phyloP scores from a whole-genome alignment of 2,888 invertebrate genomes.

The Dendrolimus pini region DNA sequence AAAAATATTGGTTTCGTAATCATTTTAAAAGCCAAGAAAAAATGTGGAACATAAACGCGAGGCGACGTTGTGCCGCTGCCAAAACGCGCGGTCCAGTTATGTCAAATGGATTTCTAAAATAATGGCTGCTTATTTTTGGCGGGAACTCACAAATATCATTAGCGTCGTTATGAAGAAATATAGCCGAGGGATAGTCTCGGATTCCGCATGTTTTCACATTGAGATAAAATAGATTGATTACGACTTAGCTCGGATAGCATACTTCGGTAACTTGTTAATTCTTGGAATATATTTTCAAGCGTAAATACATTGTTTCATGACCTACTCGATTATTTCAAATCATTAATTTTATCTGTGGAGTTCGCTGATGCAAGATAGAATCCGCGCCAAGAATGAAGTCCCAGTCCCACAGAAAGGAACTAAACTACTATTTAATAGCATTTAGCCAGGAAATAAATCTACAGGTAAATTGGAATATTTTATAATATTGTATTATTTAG shows the following conservation, averaged over 20 bases:
- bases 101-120: conserved; percentile 57
- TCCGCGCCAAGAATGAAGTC: too few species aligned
- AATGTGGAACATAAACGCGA: conserved; percentile 17
- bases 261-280: background rate
- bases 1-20: background rate
- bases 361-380: too few species aligned
- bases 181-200: conserved; percentile 27
- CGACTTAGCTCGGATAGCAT: conserved; percentile 11
- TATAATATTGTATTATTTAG: too few species aligned
- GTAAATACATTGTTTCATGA: too few species aligned
- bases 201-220: conserved; percentile 28
- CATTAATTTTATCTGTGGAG: too few species aligned
- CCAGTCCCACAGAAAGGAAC: too few species aligned
- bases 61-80: conserved; percentile 29
- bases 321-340: too few species aligned
- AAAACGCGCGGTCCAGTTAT: conserved; percentile 58
- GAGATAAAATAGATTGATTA: conserved; percentile 24
- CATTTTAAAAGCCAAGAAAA: conserved; percentile 10
- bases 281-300: too few species aligned
- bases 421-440: too few species aligned
- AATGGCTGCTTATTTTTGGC: conserved; percentile 65
- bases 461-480: too few species aligned
- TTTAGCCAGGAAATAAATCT: too few species aligned
- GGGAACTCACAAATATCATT: conserved; percentile 52
- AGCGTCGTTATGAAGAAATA: conserved; percentile 47